phyloP scores from a whole-genome alignment of 1,140 invertebrate species.

The Lethrus apterus region DNA sequence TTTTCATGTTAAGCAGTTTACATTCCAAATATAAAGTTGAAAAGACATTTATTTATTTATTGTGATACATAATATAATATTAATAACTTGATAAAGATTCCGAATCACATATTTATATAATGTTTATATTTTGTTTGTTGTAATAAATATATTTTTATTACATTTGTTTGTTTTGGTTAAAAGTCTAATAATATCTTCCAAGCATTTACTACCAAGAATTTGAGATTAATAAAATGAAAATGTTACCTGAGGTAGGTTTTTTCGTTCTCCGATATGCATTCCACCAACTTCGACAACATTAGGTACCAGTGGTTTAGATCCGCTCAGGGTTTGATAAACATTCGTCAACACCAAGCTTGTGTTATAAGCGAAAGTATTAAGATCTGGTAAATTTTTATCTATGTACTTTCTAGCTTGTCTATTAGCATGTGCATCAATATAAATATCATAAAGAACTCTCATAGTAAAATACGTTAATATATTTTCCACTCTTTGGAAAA shows the following conservation, averaged over 20 bases:
- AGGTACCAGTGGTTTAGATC: conserved; percentile 42
- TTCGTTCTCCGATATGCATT: conserved; percentile 42
- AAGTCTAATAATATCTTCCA: no score
- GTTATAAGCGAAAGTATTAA: conserved; percentile 32
- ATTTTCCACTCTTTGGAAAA: conserved; percentile 41
- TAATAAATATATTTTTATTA: no score
- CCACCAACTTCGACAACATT: conserved; percentile 52
- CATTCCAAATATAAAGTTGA: no score
- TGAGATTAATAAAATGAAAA: no score
- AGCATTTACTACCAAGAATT: no score
- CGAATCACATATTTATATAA: no score
- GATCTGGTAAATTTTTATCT: neutral
- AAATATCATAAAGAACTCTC: conserved; percentile 14
- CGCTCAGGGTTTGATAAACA: conserved; percentile 47
- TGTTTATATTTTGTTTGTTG: no score
- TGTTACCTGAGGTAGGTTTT: conserved; percentile 48
- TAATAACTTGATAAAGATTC: no score
- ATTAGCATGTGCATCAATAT: conserved; percentile 7
- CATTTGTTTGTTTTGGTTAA: no score
- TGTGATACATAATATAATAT: no score
- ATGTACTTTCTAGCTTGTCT: conserved; percentile 4
- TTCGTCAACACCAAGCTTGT: conserved; percentile 50
- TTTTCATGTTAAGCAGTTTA: no score
- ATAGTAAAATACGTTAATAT: conserved; percentile 11
- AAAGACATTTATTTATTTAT: no score